A percentile compares a stretch with the other conserved stretches of the same genome.
These are phyloP conservation scores for Diachasmimorpha longicaudata DNA, from an alignment of 1,140 invertebrate species.

Conservation along the genomic window DNA sequence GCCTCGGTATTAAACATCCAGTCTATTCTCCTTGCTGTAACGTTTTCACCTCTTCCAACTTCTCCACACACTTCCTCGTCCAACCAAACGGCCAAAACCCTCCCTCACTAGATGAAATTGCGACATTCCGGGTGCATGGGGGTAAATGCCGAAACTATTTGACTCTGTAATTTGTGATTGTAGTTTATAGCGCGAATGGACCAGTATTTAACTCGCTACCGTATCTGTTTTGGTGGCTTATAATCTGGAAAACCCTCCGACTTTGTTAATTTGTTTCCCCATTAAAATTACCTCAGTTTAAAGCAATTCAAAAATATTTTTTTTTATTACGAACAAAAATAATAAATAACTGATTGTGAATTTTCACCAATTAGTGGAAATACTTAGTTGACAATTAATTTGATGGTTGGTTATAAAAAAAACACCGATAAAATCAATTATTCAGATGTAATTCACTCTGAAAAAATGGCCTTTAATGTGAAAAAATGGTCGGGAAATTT, in stretches of 20 bases:
- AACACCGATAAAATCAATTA: too few species aligned
- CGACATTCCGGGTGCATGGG: constrained; percentile 54
- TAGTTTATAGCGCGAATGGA: constrained; percentile 63
- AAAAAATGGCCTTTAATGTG: too few species aligned
- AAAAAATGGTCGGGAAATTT: too few species aligned
- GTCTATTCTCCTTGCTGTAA: constrained; percentile 12
- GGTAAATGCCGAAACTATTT: constrained; percentile 63
- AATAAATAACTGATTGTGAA: too few species aligned
- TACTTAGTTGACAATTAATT: too few species aligned
- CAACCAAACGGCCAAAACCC: constrained; percentile 35
- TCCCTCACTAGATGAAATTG: constrained; percentile 58
- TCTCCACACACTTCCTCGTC: constrained; percentile 31
- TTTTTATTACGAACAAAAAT: too few species aligned
- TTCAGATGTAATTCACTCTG: too few species aligned
- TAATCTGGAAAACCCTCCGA: not conserved
- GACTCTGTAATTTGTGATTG: constrained; percentile 64
- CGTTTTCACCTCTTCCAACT: constrained; percentile 10
- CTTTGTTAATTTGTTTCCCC: not conserved
- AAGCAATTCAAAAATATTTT: too few species aligned
- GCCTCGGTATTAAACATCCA: constrained; percentile 18
- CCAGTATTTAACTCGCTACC: constrained; percentile 41
- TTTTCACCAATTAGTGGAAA: too few species aligned
- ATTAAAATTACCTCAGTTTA: too few species aligned
- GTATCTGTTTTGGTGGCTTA: constrained; percentile 10
- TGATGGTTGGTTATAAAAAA: too few species aligned